A percentile compares a stretch with the other conserved stretches of the same genome.
These are phyloP conservation scores for Phasia obesa DNA, from an alignment of 2,888 invertebrate genomes.

Conservation along the genomic window DNA sequence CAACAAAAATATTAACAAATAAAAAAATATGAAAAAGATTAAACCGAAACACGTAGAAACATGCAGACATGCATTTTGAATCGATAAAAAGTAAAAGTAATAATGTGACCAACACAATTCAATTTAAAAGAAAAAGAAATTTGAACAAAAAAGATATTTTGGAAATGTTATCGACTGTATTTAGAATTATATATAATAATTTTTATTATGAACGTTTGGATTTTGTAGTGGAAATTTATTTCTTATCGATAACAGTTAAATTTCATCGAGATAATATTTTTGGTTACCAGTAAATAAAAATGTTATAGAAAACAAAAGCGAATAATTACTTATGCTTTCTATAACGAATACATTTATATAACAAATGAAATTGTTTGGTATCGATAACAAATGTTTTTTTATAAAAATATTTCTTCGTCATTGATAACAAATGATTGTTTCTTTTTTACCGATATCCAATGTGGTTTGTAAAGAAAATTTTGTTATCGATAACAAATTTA, in stretches of 20 bases:
- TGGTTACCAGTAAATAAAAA: too few relatives aligned
- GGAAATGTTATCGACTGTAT: too few relatives aligned
- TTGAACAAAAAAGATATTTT: too few relatives aligned
- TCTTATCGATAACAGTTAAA: too few relatives aligned
- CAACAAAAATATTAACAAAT: neutral
- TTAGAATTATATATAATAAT: too few relatives aligned
- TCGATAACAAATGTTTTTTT: neutral
- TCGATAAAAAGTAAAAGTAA: neutral
- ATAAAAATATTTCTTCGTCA: neutral
- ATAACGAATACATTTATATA: neutral
- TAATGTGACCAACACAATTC: constrained; percentile 21
- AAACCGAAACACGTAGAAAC: constrained; percentile 26
- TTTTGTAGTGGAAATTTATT: too few relatives aligned
- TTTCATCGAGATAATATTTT: too few relatives aligned
- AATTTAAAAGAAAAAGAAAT: neutral
- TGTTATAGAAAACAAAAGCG: too few relatives aligned
- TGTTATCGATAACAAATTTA: neutral
- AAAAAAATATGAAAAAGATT: constrained; percentile 16
- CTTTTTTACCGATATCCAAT: too few relatives aligned
- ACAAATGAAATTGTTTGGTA: neutral
- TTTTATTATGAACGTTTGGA: too few relatives aligned
- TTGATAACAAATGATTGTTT: too few relatives aligned
- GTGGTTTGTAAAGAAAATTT: neutral
- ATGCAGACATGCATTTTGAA: constrained; percentile 17
- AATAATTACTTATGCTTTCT: too few relatives aligned